Base-by-base conservation (phyloP, 2,113 vertebrate species). In the Pogona vitticeps region DNA sequence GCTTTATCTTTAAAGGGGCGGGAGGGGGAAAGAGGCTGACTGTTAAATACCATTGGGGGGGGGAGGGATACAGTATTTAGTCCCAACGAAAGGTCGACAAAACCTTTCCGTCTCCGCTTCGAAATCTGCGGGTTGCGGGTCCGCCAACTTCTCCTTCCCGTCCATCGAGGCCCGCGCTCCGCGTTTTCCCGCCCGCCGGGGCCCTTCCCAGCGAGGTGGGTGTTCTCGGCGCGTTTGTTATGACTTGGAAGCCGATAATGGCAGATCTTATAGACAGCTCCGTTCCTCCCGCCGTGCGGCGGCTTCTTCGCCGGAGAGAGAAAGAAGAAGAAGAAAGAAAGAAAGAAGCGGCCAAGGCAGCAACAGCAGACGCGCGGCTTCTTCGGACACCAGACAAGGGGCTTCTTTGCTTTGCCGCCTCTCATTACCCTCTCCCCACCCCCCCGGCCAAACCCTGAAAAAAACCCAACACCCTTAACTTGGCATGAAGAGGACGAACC, bases 181-280 rank as follows among this genome's bases (percentile, higher is more conserved):
- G 56, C 13, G 6, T 80, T 84, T 84, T 40, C 18, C 85, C 46
- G 36, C 10, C 84, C 17, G 90, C 91, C 86, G 88, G 84, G 91
- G 93, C 83, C 88, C 91, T 92, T 91, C 96, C 95, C 94, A 93
- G 94, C 97, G 96, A 96, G 96, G 97, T 98, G 97, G 97, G 97
- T 97, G 97, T 97, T 97, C 97, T 97, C 89, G 83, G 68, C 46
- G 78, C 82, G 96, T 97, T 88, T 97, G 97, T 97, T 97, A 96
- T 97, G 97, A 97, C 96, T 97, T 96, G 97, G 95, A 96, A 97
- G 96, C 96, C 95, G 96, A 97, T 97, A 97, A 97, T 97, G 96
- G 97, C 95, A 84, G 96, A 94, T 96, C 97, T 96, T 96, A 95
- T 95, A 97, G 96, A 95, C 96, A 96, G 96, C 95, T 95, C 95